Percentiles rank a stretch among this genome's conserved stretches.
These are phyloP conservation scores for Dolichotis patagonum DNA, from an alignment of 2,113 vertebrate genomes.

Conservation along the genomic window DNA sequence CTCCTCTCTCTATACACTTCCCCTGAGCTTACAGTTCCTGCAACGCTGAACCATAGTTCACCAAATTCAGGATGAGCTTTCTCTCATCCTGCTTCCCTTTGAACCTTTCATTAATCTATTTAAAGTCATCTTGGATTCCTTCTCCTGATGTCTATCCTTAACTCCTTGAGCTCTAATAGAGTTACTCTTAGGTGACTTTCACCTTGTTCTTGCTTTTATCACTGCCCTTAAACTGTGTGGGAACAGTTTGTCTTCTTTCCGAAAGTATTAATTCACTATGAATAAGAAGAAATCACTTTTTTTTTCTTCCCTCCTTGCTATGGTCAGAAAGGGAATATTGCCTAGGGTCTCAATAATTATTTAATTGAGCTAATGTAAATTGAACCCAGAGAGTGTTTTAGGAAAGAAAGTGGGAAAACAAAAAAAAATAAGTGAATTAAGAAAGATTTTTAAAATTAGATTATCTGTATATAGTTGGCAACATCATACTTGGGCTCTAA, in stretches of 20 bases:
- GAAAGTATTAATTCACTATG: background rate
- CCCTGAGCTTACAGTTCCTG: background rate
- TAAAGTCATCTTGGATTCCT: background rate
- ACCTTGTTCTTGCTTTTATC: background rate
- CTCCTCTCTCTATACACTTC: background rate
- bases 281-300: background rate
- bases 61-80: background rate
- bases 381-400: background rate
- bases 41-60: background rate
- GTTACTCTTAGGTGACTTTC: background rate
- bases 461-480: background rate
- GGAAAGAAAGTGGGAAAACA: background rate
- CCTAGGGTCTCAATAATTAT: background rate
- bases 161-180: background rate
- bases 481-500: background rate
- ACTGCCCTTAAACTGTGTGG: background rate
- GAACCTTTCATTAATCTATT: background rate
- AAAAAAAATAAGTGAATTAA: background rate
- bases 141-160: background rate
- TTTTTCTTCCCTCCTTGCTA: background rate
- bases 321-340: background rate
- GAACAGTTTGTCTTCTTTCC: background rate
- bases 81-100: background rate
- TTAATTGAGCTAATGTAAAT: background rate
- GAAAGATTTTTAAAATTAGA: background rate